phyloP scores from a whole-genome alignment of 2,797 vertebrate genomes.

The Naso thynnoides region DNA sequence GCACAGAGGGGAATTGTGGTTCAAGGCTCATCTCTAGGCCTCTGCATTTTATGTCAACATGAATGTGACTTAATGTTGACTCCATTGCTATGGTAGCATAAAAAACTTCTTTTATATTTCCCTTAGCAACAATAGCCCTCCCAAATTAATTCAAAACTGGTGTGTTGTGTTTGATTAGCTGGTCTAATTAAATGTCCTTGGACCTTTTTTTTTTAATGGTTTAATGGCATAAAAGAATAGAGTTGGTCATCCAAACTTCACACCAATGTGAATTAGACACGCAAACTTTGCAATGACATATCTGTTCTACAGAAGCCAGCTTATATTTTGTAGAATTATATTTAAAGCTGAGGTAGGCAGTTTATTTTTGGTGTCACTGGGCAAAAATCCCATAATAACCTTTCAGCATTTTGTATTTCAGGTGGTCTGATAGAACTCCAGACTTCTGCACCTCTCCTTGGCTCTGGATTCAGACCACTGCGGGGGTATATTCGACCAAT shows the following conservation, averaged over 20 bases:
- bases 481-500: too few relatives aligned
- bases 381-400: too few relatives aligned
- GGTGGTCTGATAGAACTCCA: too few relatives aligned
- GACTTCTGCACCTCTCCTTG: too few relatives aligned
- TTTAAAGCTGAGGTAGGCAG: too few relatives aligned
- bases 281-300: background rate
- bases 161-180: conserved; percentile 25
- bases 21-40: too few relatives aligned
- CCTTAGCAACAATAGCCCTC: background rate
- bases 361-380: too few relatives aligned
- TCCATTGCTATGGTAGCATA: background rate
- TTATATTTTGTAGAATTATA: background rate
- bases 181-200: background rate
- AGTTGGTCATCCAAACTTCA: background rate
- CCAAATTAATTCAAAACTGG: background rate
- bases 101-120: background rate
- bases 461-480: too few relatives aligned
- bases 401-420: too few relatives aligned
- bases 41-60: background rate
- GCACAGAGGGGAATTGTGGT: background rate
- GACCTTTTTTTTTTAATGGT: background rate
- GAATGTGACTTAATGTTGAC: background rate
- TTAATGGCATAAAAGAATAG: background rate
- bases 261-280: background rate
- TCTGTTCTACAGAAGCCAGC: background rate